Percentiles rank a stretch among this genome's conserved stretches.
Conservation (phyloP, 2,888 invertebrate species). For the Lissonota sp. region DNA sequence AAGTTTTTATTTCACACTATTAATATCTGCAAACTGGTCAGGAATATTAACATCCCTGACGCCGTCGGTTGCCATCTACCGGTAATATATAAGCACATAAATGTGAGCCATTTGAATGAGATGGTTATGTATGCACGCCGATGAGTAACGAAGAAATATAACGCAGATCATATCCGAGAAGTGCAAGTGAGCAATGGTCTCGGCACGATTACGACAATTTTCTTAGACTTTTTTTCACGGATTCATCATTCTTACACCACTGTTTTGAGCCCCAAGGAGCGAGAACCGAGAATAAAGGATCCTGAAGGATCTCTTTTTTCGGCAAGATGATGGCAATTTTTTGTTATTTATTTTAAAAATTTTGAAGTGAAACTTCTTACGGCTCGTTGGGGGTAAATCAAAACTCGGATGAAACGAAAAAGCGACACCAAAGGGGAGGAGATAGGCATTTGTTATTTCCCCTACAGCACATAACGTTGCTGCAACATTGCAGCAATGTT, state of each 20-base stretch:
- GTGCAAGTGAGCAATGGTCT: constrained; percentile 44
- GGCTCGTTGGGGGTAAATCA: too few relatives aligned
- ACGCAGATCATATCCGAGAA: constrained; percentile 48
- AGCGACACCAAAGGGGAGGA: too few relatives aligned
- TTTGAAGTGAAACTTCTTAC: too few relatives aligned
- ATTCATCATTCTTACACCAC: constrained; percentile 60
- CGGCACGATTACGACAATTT: constrained; percentile 43
- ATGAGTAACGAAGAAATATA: constrained; percentile 57
- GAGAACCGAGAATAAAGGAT: constrained; percentile 18
- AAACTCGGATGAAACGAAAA: too few relatives aligned
- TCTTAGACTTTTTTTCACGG: constrained; percentile 35
- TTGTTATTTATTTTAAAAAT: constrained; percentile 3
- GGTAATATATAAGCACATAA: constrained; percentile 64
- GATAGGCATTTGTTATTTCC: too few relatives aligned
- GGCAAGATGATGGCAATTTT: not conserved
- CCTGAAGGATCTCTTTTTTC: constrained; percentile 5
- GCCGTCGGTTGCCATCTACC: constrained; percentile 81
- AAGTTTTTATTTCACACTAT: too few relatives aligned
- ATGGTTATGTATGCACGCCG: constrained; percentile 29
- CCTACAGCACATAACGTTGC: too few relatives aligned
- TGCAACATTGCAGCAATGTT: too few relatives aligned
- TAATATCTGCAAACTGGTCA: too few relatives aligned
- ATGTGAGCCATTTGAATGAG: constrained; percentile 56
- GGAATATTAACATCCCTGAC: constrained; percentile 80
- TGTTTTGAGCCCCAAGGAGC: constrained; percentile 1